Evolutionary conservation across 2,797 vertebrate genomes (phyloP).

Genomic region (Phyllotis vaccarum): DNA sequence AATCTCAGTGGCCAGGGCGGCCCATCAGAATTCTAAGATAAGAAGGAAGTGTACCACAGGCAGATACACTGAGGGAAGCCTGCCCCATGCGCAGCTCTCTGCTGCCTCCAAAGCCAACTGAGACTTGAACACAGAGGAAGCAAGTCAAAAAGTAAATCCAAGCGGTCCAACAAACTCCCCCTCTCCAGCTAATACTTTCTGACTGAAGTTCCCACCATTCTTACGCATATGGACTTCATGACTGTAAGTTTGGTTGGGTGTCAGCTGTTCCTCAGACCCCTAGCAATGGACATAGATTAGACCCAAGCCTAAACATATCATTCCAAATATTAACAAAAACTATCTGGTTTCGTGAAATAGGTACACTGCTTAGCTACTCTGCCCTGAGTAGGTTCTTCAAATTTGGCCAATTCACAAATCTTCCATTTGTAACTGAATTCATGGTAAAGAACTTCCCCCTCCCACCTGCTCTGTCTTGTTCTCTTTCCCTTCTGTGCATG

Average conservation of each 20-base stretch:
- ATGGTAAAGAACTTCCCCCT: neutral
- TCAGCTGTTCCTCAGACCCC: neutral
- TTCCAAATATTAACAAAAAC: neutral
- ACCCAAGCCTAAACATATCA: neutral
- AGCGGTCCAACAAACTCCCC: neutral
- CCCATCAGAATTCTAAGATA: neutral
- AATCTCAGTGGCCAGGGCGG: neutral
- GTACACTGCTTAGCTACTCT: neutral
- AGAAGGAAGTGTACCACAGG: neutral
- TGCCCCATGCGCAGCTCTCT: neutral
- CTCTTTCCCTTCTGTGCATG: neutral
- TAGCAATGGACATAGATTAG: neutral
- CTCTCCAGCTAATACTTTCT: slow-evolving; percentile 9
- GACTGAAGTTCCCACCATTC: neutral
- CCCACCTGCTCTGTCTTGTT: no score
- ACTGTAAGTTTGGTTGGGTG: neutral
- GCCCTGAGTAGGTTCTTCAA: neutral
- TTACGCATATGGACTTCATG: neutral
- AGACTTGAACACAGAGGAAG: neutral
- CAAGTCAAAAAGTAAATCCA: neutral
- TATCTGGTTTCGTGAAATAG: neutral
- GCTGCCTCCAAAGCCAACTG: neutral
- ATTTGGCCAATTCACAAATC: neutral
- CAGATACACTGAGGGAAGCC: neutral
- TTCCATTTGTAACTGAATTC: neutral